Percentiles rank a stretch among this genome's conserved stretches.
These are phyloP conservation scores for Tetragonula carbonaria DNA, from an alignment of 2,888 invertebrate species.

Conservation along the genomic window DNA sequence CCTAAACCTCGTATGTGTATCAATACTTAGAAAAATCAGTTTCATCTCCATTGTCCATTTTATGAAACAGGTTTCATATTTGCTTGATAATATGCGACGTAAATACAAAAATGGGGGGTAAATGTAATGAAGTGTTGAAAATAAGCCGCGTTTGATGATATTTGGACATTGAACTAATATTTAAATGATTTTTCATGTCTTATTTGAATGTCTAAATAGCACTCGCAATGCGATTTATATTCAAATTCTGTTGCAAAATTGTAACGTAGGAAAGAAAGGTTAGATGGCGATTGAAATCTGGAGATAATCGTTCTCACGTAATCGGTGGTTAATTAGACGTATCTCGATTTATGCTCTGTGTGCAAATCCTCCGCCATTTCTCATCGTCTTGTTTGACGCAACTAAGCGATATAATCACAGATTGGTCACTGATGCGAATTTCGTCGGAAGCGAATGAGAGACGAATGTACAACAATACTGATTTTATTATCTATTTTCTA, in stretches of 20 bases:
- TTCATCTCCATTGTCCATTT: background rate
- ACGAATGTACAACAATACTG: conserved; percentile 40
- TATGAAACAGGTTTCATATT: background rate
- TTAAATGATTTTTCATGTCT: background rate
- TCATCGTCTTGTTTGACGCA: conserved; percentile 21
- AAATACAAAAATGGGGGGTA: background rate
- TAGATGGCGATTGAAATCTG: background rate
- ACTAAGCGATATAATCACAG: conserved; percentile 37
- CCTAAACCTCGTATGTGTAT: background rate
- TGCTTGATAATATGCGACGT: background rate
- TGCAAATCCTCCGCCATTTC: conserved; percentile 64
- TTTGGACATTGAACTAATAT: background rate
- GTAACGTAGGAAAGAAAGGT: background rate
- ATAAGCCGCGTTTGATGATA: conserved; percentile 2
- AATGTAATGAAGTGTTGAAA: background rate
- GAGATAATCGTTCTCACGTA: conserved; percentile 60
- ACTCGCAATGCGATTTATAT: background rate
- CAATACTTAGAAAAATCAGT: background rate
- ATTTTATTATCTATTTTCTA: conserved; percentile 74
- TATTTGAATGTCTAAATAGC: background rate
- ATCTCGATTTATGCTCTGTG: conserved; percentile 66
- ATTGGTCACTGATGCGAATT: conserved; percentile 4
- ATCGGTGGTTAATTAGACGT: conserved; percentile 72
- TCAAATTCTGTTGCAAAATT: background rate
- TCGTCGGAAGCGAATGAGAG: background rate